Percentiles rank a stretch among this genome's conserved stretches.
phyloP scores from a whole-genome alignment of 2,888 invertebrate genomes.

The Cryptophagus acutangulus region DNA sequence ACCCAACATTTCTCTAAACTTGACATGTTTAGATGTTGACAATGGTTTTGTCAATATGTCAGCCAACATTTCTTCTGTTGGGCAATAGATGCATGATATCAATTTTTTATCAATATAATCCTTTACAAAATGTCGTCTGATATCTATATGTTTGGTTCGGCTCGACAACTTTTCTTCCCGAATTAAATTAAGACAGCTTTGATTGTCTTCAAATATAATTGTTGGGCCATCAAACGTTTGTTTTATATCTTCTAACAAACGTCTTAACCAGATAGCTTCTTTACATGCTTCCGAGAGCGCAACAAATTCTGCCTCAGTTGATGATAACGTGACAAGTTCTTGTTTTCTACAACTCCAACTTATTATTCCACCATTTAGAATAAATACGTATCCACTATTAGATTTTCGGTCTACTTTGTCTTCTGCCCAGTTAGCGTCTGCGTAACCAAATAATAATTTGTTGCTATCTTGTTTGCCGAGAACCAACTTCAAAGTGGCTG shows the following conservation, averaged over 20 bases:
- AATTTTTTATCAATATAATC: constrained; percentile 7
- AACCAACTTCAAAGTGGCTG: constrained; percentile 17
- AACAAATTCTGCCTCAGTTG: constrained; percentile 31
- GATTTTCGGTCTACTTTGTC: constrained; percentile 32
- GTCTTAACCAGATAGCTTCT: constrained; percentile 19
- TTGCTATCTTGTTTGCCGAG: constrained; percentile 9
- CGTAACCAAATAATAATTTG: constrained; percentile 23
- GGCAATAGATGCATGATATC: constrained; percentile 25
- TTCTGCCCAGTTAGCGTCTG: constrained; percentile 40
- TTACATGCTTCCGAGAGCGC: constrained; percentile 24
- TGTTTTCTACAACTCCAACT: constrained; percentile 35
- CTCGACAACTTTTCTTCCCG: constrained; percentile 10
- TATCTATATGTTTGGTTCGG: constrained; percentile 17
- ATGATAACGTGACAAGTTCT: constrained; percentile 22
- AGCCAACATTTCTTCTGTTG: constrained; percentile 28
- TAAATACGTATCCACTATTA: constrained; percentile 33
- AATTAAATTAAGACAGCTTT: constrained; percentile 17
- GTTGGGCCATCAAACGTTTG: too few relatives aligned
- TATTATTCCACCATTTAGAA: constrained; percentile 22
- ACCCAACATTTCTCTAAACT: too few relatives aligned
- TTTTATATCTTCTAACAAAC: constrained; percentile 12
- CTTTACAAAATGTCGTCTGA: constrained; percentile 1
- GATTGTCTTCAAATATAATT: constrained; percentile 20
- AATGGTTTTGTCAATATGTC: constrained; percentile 31
- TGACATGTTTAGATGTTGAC: too few relatives aligned